Base-by-base conservation (phyloP, 2,888 invertebrate genomes). In the Melangyna quadrimaculata region DNA sequence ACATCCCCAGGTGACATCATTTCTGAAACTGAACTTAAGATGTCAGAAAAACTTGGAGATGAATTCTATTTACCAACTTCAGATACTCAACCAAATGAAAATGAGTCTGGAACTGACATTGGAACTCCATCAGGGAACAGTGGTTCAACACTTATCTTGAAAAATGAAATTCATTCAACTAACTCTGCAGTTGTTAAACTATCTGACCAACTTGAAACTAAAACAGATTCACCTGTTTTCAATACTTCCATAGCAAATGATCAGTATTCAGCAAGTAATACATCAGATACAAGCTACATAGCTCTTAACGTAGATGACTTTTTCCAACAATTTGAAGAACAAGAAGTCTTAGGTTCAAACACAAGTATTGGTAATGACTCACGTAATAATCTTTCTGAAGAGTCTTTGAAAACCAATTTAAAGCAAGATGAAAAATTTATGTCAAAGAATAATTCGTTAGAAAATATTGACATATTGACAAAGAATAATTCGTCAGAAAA, bases 41-140 rank as follows among this genome's bases (percentile, higher is more conserved):
- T 61, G 17, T 61, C 61, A 27, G 61, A 61, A 61, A 40, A 61
- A 24, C 40, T 61, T 24, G 61, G 61, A n/a, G 61, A 40, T 19
- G 61, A 61, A 40, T 61, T 40, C 43, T 61, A 40, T 24, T 17
- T 61, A n/a, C 40, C 61, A 43, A 24, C 17, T 24, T 32, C 10
- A 12, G 2, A 35, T 1, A 8, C 14, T 35, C 22, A 40, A 24
- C 24, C 29, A 29, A 17, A n/a, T 27, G 6, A 24, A 14, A 14
- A n/a, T 10, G n/a, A 17, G 2, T 1, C 5, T 8, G n/a, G 1
- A 48, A 48, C 2, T 14, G 51, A 12, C 10, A 48, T 3, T 17
- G 45, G 19, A 12, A 12, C 19, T 17, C 22, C 6, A n/a, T n/a
- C n/a, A 48, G 12, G 0, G 12, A 5, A 6, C 4, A 22, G 17